phyloP scores from a whole-genome alignment of 1,140 invertebrate species.

The Drosophila tsacasi region DNA sequence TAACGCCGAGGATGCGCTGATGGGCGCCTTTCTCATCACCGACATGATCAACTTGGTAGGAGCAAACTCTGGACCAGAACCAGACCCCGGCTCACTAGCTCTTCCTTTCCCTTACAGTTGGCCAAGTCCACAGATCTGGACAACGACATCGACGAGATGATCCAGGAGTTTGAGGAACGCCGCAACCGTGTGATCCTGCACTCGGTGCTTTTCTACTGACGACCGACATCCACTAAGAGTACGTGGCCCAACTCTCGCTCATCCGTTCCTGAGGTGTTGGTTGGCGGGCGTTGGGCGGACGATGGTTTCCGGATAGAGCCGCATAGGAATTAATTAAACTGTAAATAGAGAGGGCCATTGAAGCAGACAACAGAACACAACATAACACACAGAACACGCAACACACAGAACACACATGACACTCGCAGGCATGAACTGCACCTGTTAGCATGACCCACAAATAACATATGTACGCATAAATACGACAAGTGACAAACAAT shows the following conservation, averaged over 20 bases:
- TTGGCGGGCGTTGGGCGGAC: slow-evolving; percentile 2
- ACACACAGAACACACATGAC: slow-evolving; percentile 23
- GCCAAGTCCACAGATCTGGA: slow-evolving; percentile 96
- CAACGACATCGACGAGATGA: slow-evolving; percentile 98
- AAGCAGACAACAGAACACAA: slow-evolving; percentile 1
- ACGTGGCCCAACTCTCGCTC: slow-evolving; percentile 42
- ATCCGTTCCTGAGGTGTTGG: not conserved
- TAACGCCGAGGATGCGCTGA: slow-evolving; percentile 99
- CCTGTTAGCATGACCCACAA: slow-evolving; percentile 16
- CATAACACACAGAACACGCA: slow-evolving; percentile 3
- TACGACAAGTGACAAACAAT: slow-evolving; percentile 4
- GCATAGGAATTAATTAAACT: slow-evolving; percentile 5
- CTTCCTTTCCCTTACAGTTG: slow-evolving; percentile 88
- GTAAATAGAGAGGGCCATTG: slow-evolving; percentile 10
- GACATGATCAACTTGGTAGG: slow-evolving; percentile 95
- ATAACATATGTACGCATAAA: slow-evolving; percentile 10
- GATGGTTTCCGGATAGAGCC: not conserved
- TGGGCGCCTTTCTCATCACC: slow-evolving; percentile 99
- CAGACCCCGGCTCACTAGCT: not conserved
- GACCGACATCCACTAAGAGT: slow-evolving; percentile 43
- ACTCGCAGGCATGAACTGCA: slow-evolving; percentile 5
- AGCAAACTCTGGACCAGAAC: not conserved
- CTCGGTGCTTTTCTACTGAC: slow-evolving; percentile 96
- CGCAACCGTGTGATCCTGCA: slow-evolving; percentile 95
- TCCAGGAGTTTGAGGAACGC: slow-evolving; percentile 97